Conservation (phyloP, 2,888 invertebrate species). For the Tubulanus polymorphus region DNA sequence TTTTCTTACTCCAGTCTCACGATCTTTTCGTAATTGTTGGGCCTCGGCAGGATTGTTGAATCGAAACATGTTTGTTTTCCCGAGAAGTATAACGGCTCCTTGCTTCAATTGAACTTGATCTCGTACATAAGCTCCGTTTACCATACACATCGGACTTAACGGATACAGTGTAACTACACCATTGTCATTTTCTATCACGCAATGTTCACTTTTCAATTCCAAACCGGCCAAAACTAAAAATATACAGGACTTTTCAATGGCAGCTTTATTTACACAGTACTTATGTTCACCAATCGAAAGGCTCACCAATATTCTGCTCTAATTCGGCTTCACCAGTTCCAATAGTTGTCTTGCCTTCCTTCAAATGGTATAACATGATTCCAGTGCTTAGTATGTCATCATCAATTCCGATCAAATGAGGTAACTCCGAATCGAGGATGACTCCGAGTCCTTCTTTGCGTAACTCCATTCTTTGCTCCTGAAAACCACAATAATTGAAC, state of each 20-base stretch:
- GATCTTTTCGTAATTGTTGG: constrained; percentile 58
- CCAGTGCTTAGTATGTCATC: constrained; percentile 86
- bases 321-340: constrained; percentile 69
- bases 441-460: constrained; percentile 73
- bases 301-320: constrained; percentile 67
- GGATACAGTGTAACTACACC: constrained; percentile 35
- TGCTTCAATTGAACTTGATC: constrained; percentile 38
- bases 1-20: constrained; percentile 14
- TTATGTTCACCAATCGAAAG: not conserved
- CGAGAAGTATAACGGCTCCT: constrained; percentile 57
- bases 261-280: not conserved
- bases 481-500: constrained; percentile 51
- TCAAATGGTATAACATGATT: constrained; percentile 83
- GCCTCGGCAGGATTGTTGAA: constrained; percentile 49
- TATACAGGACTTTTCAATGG: too few species aligned
- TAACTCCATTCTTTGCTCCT: constrained; percentile 84
- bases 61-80: constrained; percentile 44
- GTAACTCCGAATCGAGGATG: constrained; percentile 69
- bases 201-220: constrained; percentile 40
- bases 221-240: constrained; percentile 53
- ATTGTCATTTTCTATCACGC: constrained; percentile 32
- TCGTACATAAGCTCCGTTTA: constrained; percentile 36
- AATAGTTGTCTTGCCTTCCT: constrained; percentile 68
- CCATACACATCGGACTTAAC: constrained; percentile 31
- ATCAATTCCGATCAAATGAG: constrained; percentile 87